Evolutionary conservation across 2,888 invertebrate species (phyloP).

Genomic region (Tanypteryx hageni): DNA sequence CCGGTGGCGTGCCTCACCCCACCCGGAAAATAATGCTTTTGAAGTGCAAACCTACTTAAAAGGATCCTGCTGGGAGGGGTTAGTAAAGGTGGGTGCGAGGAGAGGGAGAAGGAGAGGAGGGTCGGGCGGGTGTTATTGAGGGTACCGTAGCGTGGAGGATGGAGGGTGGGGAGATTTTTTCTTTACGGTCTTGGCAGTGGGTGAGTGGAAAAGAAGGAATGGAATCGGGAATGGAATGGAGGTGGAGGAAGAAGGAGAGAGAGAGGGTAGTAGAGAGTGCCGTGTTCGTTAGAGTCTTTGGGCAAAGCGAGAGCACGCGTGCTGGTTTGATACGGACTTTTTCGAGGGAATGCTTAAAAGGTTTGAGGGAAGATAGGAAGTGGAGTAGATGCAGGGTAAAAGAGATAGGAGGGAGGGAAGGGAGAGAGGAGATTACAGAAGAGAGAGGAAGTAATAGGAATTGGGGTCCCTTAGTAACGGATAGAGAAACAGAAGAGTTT

Average conservation of each 20-base stretch:
- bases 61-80: not conserved
- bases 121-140: not conserved
- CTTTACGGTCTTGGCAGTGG: too few relatives aligned
- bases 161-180: too few relatives aligned
- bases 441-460: not conserved
- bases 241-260: not conserved
- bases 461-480: not conserved
- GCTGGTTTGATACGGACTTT: slow-evolving; percentile 51
- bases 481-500: not conserved
- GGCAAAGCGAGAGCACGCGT: slow-evolving; percentile 36
- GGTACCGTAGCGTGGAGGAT: not conserved
- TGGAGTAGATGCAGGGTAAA: not conserved
- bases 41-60: slow-evolving; percentile 57
- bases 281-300: not conserved
- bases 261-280: not conserved
- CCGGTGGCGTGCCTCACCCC: slow-evolving; percentile 29
- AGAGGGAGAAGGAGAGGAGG: not conserved
- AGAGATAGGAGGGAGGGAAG: not conserved
- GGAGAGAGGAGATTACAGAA: not conserved
- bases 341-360: not conserved
- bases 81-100: not conserved
- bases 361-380: slow-evolving; percentile 25
- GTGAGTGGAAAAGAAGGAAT: not conserved
- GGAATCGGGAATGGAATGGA: not conserved
- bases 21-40: slow-evolving; percentile 53